Percentiles rank a stretch among this genome's conserved stretches.
Conservation (phyloP, 2,113 vertebrate genomes). For the Urocolius indicus region DNA sequence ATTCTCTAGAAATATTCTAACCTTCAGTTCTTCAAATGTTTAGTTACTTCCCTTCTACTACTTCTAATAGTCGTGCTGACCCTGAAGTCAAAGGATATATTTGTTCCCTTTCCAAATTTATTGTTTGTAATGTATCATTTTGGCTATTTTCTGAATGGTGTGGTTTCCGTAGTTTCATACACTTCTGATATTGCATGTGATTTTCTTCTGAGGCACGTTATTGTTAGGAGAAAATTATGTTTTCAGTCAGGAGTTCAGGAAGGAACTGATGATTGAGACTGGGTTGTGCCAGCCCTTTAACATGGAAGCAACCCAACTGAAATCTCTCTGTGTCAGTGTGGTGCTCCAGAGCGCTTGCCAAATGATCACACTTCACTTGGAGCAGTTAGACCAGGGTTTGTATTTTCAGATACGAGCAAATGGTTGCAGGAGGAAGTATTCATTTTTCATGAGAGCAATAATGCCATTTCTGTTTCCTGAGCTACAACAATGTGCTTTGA, state of each 20-base stretch:
- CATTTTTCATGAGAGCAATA: not conserved
- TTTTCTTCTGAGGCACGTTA: not conserved
- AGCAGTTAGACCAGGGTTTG: not conserved
- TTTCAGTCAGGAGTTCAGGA: not conserved
- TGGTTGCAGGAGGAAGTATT: not conserved
- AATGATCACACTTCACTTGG: not conserved
- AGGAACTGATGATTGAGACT: rapidly evolving
- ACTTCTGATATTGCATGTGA: not conserved
- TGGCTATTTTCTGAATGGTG: not conserved
- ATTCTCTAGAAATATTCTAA: not conserved
- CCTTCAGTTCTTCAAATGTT: not conserved
- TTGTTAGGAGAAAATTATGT: not conserved
- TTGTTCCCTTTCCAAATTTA: not conserved
- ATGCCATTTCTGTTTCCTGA: not conserved
- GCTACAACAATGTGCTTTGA: not conserved
- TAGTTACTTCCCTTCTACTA: not conserved
- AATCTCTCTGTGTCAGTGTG: not conserved
- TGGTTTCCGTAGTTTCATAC: not conserved
- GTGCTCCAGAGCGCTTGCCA: not conserved
- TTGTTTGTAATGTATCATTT: not conserved
- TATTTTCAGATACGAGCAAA: not conserved
- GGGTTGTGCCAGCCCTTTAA: not conserved
- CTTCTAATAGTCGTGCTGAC: not conserved
- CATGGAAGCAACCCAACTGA: not conserved
- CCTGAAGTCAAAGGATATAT: not conserved